phyloP scores from a whole-genome alignment of 2,888 invertebrate species.

The Mellilla xanthometata region DNA sequence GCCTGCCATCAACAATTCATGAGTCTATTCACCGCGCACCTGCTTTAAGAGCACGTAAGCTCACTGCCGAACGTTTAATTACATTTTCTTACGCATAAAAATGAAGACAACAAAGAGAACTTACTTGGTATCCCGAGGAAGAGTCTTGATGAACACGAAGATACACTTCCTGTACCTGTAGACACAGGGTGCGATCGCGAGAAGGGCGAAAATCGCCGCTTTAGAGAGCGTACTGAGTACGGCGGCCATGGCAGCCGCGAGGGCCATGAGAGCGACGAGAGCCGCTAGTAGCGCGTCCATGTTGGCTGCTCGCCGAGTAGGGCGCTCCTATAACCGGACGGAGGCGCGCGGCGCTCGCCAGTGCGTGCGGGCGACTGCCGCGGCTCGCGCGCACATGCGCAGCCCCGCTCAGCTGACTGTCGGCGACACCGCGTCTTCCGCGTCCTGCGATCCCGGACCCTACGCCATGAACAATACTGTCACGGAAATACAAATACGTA shows the following conservation, averaged over 20 bases:
- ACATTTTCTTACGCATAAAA: background rate
- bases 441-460: conserved; percentile 2
- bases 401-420: conserved; percentile 15
- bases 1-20: conserved; percentile 2
- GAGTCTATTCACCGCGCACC: conserved; percentile 8
- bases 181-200: conserved; percentile 78
- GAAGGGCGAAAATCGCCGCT: conserved; percentile 87
- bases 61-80: background rate
- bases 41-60: conserved; percentile 6
- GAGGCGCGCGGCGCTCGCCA: conserved; percentile 36
- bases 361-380: conserved; percentile 45
- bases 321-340: conserved; percentile 44
- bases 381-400: conserved; percentile 75
- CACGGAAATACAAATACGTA: too few species aligned
- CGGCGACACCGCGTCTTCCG: background rate
- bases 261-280: conserved; percentile 77
- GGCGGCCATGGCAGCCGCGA: conserved; percentile 80
- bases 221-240: conserved; percentile 85
- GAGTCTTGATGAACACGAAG: conserved; percentile 84
- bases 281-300: conserved; percentile 80
- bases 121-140: conserved; percentile 86
- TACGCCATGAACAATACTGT: too few species aligned
- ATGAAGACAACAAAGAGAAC: conserved; percentile 47
- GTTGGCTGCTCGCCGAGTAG: conserved; percentile 72
- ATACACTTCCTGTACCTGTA: conserved; percentile 81